Conservation (phyloP, 2,888 invertebrate species). For the Lymantria dispar region DNA sequence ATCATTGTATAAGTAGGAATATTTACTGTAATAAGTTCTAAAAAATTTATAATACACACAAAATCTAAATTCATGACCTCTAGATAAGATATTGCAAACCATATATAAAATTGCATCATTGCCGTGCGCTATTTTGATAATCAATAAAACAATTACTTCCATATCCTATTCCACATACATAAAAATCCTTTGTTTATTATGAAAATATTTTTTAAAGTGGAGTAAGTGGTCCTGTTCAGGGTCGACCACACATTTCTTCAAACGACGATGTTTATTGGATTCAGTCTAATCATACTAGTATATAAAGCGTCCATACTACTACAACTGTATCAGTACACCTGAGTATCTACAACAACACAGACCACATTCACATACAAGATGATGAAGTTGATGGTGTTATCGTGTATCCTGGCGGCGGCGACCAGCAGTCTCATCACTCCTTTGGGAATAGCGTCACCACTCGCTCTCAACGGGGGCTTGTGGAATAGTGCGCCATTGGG, state of each 20-base stretch:
- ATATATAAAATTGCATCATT: no score
- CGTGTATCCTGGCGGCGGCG: conserved; percentile 82
- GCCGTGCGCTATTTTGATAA: no score
- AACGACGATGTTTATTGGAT: conserved; percentile 17
- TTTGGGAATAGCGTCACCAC: conserved; percentile 7
- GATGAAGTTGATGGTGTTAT: conserved; percentile 83
- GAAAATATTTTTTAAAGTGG: no score
- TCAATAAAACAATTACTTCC: no score
- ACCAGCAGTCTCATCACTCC: conserved; percentile 54
- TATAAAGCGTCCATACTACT: not conserved
- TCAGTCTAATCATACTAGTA: not conserved
- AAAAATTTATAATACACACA: no score
- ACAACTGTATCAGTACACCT: not conserved
- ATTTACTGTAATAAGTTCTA: no score
- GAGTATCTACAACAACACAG: conserved; percentile 57
- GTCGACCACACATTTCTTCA: conserved; percentile 55
- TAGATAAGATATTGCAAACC: no score
- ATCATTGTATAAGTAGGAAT: no score
- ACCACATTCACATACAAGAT: conserved; percentile 57
- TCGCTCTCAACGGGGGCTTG: conserved; percentile 11
- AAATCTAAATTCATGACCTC: no score
- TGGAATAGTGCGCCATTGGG: not conserved
- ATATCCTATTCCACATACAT: no score
- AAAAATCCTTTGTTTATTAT: no score
- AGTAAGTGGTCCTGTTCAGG: conserved; percentile 47